These are phyloP conservation scores for Neodon shergylaensis DNA, from an alignment of 2,113 vertebrate genomes.

Conservation along the genomic window DNA sequence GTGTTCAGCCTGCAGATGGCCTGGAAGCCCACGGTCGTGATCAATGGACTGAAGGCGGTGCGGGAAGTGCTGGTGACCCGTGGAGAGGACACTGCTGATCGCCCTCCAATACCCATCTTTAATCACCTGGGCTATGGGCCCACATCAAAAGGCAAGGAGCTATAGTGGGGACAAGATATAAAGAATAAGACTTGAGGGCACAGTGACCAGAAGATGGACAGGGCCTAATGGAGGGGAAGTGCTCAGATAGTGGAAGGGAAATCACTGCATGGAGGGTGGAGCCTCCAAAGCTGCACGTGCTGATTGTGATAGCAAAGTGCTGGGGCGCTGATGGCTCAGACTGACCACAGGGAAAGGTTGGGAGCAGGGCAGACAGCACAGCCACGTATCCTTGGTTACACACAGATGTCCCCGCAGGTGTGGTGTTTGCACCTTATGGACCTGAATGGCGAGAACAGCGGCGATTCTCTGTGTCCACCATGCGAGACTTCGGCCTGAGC, in stretches of 20 bases:
- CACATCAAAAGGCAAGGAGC: conserved; percentile 69
- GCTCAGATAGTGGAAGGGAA: no score
- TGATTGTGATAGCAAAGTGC: not conserved
- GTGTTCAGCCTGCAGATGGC: conserved; percentile 82
- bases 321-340: not conserved
- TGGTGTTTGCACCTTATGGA: conserved; percentile 82
- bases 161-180: not conserved
- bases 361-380: not conserved
- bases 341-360: not conserved
- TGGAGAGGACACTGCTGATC: conserved; percentile 82
- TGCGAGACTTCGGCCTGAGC: no score
- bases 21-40: conserved; percentile 79
- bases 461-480: no score
- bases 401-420: conserved; percentile 74
- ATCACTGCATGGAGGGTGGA: not conserved
- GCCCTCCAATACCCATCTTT: not conserved
- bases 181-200: not conserved
- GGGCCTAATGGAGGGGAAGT: no score
- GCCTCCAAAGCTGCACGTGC: not conserved
- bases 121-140: not conserved
- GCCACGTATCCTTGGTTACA: not conserved
- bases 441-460: conserved; percentile 87
- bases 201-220: not conserved
- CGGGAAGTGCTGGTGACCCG: conserved; percentile 81
- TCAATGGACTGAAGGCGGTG: conserved; percentile 79